A percentile compares a stretch with the other conserved stretches of the same genome.
Evolutionary conservation across 2,797 vertebrate genomes (phyloP).

Genomic region (Poliocrania exsul): DNA sequence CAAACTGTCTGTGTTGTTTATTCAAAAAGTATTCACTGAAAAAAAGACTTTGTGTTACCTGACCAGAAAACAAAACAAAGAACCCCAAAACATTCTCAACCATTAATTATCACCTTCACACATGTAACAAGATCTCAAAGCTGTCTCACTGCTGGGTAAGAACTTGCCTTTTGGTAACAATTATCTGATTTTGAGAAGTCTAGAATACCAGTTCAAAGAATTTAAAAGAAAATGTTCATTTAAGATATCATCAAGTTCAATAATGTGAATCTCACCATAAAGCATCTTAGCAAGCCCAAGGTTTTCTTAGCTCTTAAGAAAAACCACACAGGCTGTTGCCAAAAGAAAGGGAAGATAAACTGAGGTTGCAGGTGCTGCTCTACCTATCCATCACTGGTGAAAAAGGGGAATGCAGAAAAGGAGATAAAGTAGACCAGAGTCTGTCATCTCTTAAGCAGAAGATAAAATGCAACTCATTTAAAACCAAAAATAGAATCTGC

Average conservation of each 20-base stretch:
- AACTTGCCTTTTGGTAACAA: not conserved
- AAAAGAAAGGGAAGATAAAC: not conserved
- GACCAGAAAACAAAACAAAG: not conserved
- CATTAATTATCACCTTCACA: not conserved
- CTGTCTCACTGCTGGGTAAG: not conserved
- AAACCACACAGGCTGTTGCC: not conserved
- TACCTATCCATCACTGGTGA: not conserved
- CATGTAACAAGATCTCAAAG: not conserved
- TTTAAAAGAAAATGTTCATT: not conserved
- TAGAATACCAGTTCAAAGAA: not conserved
- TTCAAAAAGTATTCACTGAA: not conserved
- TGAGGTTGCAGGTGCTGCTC: not conserved
- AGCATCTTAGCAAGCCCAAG: not conserved
- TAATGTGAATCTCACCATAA: not conserved
- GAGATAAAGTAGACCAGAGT: not conserved
- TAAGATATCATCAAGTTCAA: not conserved
- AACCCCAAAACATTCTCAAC: not conserved
- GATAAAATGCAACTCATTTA: not conserved
- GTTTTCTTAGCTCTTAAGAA: not conserved
- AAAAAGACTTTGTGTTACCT: not conserved
- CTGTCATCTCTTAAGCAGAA: not conserved
- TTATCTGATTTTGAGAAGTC: not conserved
- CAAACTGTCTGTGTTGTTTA: not conserved
- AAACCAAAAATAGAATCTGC: not conserved
- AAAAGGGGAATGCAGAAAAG: not conserved